Base-by-base conservation (phyloP, 2,888 invertebrate species). In the Nezara viridula region DNA sequence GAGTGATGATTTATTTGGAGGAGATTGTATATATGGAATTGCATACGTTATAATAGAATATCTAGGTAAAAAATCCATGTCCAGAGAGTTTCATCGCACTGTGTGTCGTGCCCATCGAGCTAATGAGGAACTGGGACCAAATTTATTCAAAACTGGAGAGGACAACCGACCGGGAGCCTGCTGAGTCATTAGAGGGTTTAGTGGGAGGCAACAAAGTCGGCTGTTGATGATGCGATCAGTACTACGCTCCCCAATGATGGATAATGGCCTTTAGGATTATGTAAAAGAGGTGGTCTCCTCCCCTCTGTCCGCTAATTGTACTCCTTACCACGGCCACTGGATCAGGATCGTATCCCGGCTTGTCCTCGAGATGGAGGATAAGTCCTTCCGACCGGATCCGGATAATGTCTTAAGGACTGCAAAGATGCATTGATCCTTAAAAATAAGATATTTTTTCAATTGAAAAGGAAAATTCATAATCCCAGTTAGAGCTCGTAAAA, bases 191-290 rank as follows among this genome's bases (percentile, higher is more conserved):
- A 55, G 55, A 55, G 55, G 55, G 55, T 55, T 55, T 55, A 55
- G 55, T 55, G 55, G 55, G n/a, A 24, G 55, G n/a, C 24, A 55
- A 55, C 55, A n/a, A 55, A 55, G 55, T 55, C 55, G 55, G 55
- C 7, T 55, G 55, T 55, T 55, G 55, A 55, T 55, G n/a, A 50
- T 50, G 50, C 50, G 47, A 49, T 49, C 7, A 49, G 47, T 9
- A 10, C 12, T 49, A 49, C 47, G 50, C 50, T 12, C 50, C 50
- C 50, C 5, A 60, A 27, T 60, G 32, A 32, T 66, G 66, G 66
- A 32, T 66, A 66, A 66, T 66, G 66, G 66, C 32, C 66, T 66
- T 19, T 7, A 66, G 66, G 66, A 66, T 66, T 66, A 66, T 66
- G 66, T 66, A 66, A 66, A 66, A 66, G 66, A 66, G 66, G 66